A percentile compares a stretch with the other conserved stretches of the same genome.
Evolutionary conservation across 2,797 vertebrate species (phyloP).

Genomic region (Tarsius wallacei): DNA sequence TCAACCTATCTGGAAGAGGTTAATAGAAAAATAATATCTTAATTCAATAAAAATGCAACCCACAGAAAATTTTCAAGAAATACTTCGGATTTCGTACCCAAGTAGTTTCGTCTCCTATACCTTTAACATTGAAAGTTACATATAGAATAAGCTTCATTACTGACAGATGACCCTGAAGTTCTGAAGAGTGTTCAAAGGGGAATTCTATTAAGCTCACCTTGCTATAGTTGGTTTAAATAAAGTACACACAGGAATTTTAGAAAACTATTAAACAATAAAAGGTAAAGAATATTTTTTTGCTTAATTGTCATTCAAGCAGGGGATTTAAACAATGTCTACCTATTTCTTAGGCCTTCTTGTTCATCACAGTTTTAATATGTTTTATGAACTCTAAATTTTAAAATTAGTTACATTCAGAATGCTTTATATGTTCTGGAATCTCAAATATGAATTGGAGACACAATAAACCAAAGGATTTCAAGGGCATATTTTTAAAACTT

Average conservation of each 20-base stretch:
- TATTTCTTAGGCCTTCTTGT: conserved; percentile 22
- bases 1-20: neutral
- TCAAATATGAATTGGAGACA: conserved; percentile 55
- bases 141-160: neutral
- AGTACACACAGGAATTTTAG: neutral
- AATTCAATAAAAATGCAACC: conserved; percentile 5
- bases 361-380: conserved; percentile 47
- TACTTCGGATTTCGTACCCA: neutral
- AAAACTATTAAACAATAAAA: conserved; percentile 55
- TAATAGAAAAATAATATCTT: neutral
- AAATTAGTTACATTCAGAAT: conserved; percentile 47
- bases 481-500: conserved; percentile 66
- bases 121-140: neutral
- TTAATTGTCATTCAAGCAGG: conserved; percentile 51
- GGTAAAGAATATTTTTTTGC: neutral
- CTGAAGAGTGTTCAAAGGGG: neutral
- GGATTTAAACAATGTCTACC: conserved; percentile 50
- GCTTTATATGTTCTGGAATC: conserved; percentile 54
- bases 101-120: neutral
- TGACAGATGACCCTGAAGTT: neutral
- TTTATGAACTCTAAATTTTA: conserved; percentile 43
- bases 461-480: conserved; percentile 69
- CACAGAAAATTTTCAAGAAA: neutral
- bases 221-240: neutral
- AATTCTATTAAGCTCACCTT: neutral